Evolutionary conservation across 2,113 vertebrate genomes (phyloP), one percentile per base, ranked within the genome.

Genomic region (Poeciliopsis retropinna): DNA sequence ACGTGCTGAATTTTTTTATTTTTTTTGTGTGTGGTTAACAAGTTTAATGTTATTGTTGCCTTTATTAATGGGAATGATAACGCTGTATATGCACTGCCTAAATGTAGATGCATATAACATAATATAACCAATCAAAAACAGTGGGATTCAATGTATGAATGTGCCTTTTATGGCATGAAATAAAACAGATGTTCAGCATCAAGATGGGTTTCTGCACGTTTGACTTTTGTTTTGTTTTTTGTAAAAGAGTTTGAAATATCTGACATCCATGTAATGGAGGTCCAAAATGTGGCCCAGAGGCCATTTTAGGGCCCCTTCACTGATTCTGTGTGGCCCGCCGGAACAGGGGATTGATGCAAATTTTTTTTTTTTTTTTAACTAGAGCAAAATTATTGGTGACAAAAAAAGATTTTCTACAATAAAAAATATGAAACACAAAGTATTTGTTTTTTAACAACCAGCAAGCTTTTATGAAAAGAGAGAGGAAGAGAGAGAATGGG

Each of bases 51-150:
- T 84, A 90, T 78, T 88, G 80, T 93, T 90, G 82, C 85, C 92
- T 90, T 91, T 92, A 93, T 92, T 89, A 84, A 88, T 91, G 76
- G 81, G 29, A 84, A 81, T 87, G 76, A 73, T 73, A 78, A 78
- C 76, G 5, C 34, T 27, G 34, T 54, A 88, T 89, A 91, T 92
- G 92, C 92, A 93, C 91, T 93, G 91, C 89, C 88, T 90, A 80
- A 85, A 86, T 91, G 89, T 91, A 83, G 91, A 92, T 94, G 92
- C 88, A 92, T 92, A 93, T 89, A 82, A 83, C 70, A 83, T 85
- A 79, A 80, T 87, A 86, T 91, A 90, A 32, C 80, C 76, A 85
- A 70, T 92, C 39, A 63, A 88, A 89, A 85, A 8, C 80, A 67
- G 60, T 86, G 73, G 63, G 73, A 86, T 81, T 92, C 79, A 80